phyloP scores from a whole-genome alignment of 2,113 vertebrate genomes.

The Eclectus roratus region DNA sequence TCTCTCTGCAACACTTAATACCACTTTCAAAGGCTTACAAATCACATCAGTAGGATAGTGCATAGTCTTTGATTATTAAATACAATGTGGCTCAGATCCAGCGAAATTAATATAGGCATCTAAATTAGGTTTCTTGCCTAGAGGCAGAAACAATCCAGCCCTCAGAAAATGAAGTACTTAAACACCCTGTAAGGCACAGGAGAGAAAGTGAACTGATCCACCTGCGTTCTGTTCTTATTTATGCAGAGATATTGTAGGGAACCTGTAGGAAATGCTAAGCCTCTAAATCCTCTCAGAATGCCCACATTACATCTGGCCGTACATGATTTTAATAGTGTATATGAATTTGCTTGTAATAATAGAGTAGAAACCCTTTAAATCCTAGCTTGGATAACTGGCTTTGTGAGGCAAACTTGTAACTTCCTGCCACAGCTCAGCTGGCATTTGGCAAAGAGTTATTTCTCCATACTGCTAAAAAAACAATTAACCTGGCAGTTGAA shows the following conservation, averaged over 20 bases:
- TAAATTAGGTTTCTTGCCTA: constrained; percentile 4
- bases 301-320: not conserved
- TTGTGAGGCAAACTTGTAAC: not conserved
- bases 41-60: not conserved
- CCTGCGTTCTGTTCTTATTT: not conserved
- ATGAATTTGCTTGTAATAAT: not conserved
- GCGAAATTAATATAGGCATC: not conserved
- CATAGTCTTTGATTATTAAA: not conserved
- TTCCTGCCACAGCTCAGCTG: not conserved
- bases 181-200: not conserved
- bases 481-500: not conserved
- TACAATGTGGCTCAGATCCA: not conserved
- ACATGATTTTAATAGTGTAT: not conserved
- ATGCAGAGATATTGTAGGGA: not conserved
- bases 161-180: not conserved
- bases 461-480: not conserved
- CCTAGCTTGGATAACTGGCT: not conserved
- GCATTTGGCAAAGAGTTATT: not conserved
- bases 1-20: not conserved
- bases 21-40: not conserved
- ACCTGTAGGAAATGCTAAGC: not conserved
- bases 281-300: not conserved
- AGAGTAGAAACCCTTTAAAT: not conserved
- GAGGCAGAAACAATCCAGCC: not conserved
- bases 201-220: not conserved